These are phyloP conservation scores for Trachops cirrhosus DNA, from an alignment of 2,797 vertebrate species.

Conservation along the genomic window DNA sequence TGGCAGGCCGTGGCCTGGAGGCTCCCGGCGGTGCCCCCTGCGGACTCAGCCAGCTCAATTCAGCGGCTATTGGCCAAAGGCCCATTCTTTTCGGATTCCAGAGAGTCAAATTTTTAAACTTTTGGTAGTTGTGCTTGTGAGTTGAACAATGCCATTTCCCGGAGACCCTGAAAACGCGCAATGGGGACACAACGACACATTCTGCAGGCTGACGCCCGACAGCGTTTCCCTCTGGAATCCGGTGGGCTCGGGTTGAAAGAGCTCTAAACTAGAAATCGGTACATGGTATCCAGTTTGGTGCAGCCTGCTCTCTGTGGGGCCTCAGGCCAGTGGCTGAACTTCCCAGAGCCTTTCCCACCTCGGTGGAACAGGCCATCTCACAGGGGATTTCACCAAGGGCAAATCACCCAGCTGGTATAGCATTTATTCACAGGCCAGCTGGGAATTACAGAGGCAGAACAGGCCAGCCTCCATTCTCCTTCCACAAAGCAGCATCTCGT, in stretches of 20 bases:
- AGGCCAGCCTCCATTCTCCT: not conserved
- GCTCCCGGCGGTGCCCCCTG: not conserved
- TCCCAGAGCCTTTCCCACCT: not conserved
- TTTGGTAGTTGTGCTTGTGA: not conserved
- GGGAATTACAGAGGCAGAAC: not conserved
- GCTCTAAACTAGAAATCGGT: not conserved
- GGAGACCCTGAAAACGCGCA: not conserved
- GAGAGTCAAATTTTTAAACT: not conserved
- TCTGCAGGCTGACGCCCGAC: not conserved
- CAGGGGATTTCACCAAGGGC: not conserved
- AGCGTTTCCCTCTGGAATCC: not conserved
- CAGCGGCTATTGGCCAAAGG: not conserved
- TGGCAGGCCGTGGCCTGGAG: not conserved
- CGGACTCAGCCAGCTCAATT: not conserved
- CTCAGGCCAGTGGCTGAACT: not conserved
- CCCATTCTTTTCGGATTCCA: not conserved
- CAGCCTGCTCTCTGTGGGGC: not conserved
- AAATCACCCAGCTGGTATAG: not conserved
- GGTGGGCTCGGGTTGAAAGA: not conserved
- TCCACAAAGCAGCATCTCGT: not conserved
- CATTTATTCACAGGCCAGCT: not conserved
- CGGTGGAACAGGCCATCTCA: fast-evolving
- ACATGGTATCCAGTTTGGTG: not conserved
- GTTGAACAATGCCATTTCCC: not conserved
- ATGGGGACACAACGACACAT: not conserved